Percentiles rank a stretch among this genome's conserved stretches.
Evolutionary conservation across 2,888 invertebrate genomes (phyloP).

Genomic region (Euspilapteryx auroguttella): DNA sequence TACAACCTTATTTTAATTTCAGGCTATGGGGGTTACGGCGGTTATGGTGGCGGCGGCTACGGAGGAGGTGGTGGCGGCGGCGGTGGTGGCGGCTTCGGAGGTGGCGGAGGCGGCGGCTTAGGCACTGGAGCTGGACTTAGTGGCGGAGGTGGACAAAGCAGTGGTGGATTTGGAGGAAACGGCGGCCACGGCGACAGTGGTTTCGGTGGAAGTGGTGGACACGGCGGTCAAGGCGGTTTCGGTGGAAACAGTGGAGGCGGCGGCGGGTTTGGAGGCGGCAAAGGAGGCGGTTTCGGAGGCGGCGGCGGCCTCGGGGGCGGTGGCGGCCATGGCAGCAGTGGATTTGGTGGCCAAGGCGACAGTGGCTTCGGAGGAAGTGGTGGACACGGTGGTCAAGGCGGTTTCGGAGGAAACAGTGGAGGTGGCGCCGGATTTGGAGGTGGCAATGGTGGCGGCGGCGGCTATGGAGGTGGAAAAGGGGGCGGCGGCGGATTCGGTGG

Average conservation of each 20-base stretch:
- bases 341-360: slow-evolving; percentile 10
- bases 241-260: slow-evolving; percentile 16
- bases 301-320: slow-evolving; percentile 11
- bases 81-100: not conserved
- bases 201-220: slow-evolving; percentile 8
- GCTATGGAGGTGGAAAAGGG: slow-evolving; percentile 9
- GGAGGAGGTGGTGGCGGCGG: slow-evolving; percentile 1
- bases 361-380: slow-evolving; percentile 11
- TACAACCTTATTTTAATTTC: no score
- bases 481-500: slow-evolving; percentile 11
- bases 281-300: slow-evolving; percentile 9
- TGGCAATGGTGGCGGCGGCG: slow-evolving; percentile 9
- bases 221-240: slow-evolving; percentile 9
- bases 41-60: slow-evolving; percentile 3
- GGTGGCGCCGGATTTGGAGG: slow-evolving; percentile 7
- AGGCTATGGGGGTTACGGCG: no score
- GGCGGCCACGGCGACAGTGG: slow-evolving; percentile 5
- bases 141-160: slow-evolving; percentile 8
- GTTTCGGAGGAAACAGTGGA: slow-evolving; percentile 12
- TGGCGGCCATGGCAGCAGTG: slow-evolving; percentile 11
- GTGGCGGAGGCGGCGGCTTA: slow-evolving; percentile 1
- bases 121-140: slow-evolving; percentile 7
- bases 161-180: slow-evolving; percentile 10
- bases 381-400: slow-evolving; percentile 13
- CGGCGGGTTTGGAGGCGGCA: slow-evolving; percentile 14